Base-by-base conservation (phyloP, 35 echinoderm and acorn worm genomes). In the Chiridota heheva region DNA sequence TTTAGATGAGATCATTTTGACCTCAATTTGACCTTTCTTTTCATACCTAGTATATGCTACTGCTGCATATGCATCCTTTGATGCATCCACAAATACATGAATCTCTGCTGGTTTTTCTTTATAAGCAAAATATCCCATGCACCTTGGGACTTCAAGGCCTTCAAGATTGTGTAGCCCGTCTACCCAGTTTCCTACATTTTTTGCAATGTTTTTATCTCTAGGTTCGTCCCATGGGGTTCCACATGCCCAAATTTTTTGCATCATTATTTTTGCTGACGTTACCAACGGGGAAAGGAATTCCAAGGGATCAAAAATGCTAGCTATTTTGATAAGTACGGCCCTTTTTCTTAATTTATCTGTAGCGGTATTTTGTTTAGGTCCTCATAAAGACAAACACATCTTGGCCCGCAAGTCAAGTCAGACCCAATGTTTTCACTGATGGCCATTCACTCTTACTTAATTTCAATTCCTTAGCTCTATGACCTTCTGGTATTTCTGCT, bases 41-140 rank as follows among this genome's bases (percentile, higher is more conserved):
- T 60, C 5, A 59, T 40, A 2, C 60, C 74, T 80, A 13, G 58
- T 40, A 80, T 64, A 80, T 42, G 56, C 77, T 39, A 64, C 58
- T 42, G 29, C 80, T 82, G 61, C 80, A 40, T 60, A 78, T 18
- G 18, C 78, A 13, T 67, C 61, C 1, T 56, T 49, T 35, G 80
- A 83, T 51, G 80, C 63, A 70, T 83, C 80, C 45, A 83, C 63
- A 66, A 82, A 83, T 0, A 41, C 42, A 51, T 70, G 80, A 37
- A 83, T 51, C 26, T 70, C 7, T 70, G 36, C n/a, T 16, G 4
- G 26, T 5, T 67, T 2, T 15, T 58, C 62, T 70, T 70, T 70
- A 6, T 4, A 37, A 27, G 20, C 36, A 83, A 20, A n/a, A 6
- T 20, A 65, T 38, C 17, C 5, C 5, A 81, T 40, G 34, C 43